A percentile compares a stretch with the other conserved stretches of the same genome.
phyloP scores from a whole-genome alignment of 2,797 vertebrate genomes.

The Sebastes miniatus region DNA sequence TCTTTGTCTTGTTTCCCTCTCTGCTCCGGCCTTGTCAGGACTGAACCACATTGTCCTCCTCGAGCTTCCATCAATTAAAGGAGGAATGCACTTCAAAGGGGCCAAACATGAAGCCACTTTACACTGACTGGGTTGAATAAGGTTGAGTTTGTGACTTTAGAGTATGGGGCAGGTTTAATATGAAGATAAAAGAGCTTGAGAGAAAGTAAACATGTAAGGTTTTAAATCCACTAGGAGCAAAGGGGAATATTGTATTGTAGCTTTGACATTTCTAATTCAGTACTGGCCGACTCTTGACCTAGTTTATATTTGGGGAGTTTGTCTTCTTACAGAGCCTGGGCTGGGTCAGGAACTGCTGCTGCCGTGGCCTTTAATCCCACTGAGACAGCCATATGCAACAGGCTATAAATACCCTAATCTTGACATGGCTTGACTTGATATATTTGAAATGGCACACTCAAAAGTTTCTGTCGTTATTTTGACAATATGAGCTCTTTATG shows the following conservation, averaged over 20 bases:
- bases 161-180: not conserved
- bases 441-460: constrained; percentile 11
- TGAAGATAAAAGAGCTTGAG: not conserved
- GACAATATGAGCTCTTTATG: constrained; percentile 5
- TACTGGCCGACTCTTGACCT: not conserved
- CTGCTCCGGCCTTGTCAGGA: not conserved
- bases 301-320: not conserved
- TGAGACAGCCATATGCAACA: not conserved
- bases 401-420: not conserved
- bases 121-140: not conserved
- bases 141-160: not conserved
- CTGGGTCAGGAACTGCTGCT: not conserved
- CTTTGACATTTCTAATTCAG: constrained; percentile 21
- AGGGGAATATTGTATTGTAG: not conserved
- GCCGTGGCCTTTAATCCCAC: not conserved
- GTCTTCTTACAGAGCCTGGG: not conserved
- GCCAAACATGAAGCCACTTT: not conserved
- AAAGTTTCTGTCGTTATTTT: not conserved
- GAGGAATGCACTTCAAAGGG: not conserved
- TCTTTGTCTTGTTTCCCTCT: not conserved
- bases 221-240: not conserved
- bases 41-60: not conserved
- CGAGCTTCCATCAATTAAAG: not conserved
- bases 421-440: not conserved
- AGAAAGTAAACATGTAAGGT: not conserved